These are phyloP conservation scores for Henricia sp. DNA, from an alignment of 53 echinoderm and acorn worm genomes.

Conservation along the genomic window DNA sequence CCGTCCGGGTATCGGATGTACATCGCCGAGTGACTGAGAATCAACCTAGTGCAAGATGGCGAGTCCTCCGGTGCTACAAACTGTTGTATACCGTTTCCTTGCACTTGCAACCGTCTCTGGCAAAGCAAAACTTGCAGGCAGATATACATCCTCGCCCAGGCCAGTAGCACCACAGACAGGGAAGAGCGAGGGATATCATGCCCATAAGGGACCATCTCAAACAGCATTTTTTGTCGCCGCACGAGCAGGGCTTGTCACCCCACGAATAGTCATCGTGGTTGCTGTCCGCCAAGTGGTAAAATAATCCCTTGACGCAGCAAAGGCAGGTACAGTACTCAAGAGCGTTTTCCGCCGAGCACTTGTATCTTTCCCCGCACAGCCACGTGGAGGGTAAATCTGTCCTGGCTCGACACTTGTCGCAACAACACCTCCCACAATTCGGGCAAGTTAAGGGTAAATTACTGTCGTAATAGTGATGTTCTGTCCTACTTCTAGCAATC, in stretches of 20 bases:
- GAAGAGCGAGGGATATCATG: constrained; percentile 83
- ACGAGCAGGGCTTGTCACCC: constrained; percentile 92
- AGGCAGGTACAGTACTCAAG: constrained; percentile 87
- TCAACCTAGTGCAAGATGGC: constrained; percentile 11
- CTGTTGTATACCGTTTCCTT: constrained; percentile 57
- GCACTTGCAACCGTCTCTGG: constrained; percentile 91
- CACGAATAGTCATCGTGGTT: constrained; percentile 85
- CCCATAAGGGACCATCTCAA: constrained; percentile 91
- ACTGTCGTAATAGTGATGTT: constrained; percentile 72
- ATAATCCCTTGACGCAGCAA: constrained; percentile 81
- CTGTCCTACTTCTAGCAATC: constrained; percentile 49
- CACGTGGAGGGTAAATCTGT: constrained; percentile 68
- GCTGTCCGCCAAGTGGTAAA: constrained; percentile 96
- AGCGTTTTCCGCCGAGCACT: constrained; percentile 80
- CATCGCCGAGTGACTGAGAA: constrained; percentile 37
- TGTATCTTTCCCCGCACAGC: constrained; percentile 84
- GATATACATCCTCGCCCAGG: constrained; percentile 87
- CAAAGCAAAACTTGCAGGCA: constrained; percentile 80
- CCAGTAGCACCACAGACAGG: constrained; percentile 91
- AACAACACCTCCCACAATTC: constrained; percentile 81
- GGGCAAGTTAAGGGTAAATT: constrained; percentile 58
- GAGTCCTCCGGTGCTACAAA: constrained; percentile 15
- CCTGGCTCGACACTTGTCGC: constrained; percentile 83
- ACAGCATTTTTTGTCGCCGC: constrained; percentile 84
- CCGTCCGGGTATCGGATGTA: constrained; percentile 45